Evolutionary conservation across 64 coral and sea anemone species (phyloP).

Genomic region (Orbicella faveolata): DNA sequence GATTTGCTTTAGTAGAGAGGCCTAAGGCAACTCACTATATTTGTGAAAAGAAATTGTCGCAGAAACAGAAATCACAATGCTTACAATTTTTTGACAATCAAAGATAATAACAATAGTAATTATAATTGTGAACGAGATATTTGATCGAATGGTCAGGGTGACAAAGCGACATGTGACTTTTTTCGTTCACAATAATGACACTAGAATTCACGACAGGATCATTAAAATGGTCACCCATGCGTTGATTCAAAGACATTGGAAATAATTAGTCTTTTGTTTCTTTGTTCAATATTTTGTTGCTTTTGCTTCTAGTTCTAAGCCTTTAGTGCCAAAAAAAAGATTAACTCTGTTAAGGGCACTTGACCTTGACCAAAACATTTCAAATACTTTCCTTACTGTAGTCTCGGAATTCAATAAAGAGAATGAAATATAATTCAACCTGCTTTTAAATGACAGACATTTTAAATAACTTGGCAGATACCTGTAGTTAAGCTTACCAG

Average conservation of each 20-base stretch:
- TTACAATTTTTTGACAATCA: too few relatives aligned
- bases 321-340: too few relatives aligned
- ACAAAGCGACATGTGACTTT: not conserved
- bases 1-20: too few relatives aligned
- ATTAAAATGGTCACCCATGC: not conserved
- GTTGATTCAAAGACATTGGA: not conserved
- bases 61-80: too few relatives aligned
- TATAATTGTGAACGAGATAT: too few relatives aligned
- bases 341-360: too few relatives aligned
- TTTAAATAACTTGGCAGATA: not conserved
- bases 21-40: too few relatives aligned
- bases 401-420: not conserved
- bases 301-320: not conserved
- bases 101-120: too few relatives aligned
- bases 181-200: not conserved
- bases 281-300: not conserved
- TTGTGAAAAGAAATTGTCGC: too few relatives aligned
- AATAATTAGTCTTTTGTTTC: not conserved
- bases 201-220: not conserved
- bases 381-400: not conserved
- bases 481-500: not conserved
- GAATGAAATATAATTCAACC: not conserved
- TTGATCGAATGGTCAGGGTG: not conserved
- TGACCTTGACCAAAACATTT: too few relatives aligned
- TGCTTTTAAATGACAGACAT: not conserved